Percentiles rank a stretch among this genome's conserved stretches.
These are phyloP conservation scores for Oscheius onirici DNA, from an alignment of 2,888 invertebrate species.

Conservation along the genomic window DNA sequence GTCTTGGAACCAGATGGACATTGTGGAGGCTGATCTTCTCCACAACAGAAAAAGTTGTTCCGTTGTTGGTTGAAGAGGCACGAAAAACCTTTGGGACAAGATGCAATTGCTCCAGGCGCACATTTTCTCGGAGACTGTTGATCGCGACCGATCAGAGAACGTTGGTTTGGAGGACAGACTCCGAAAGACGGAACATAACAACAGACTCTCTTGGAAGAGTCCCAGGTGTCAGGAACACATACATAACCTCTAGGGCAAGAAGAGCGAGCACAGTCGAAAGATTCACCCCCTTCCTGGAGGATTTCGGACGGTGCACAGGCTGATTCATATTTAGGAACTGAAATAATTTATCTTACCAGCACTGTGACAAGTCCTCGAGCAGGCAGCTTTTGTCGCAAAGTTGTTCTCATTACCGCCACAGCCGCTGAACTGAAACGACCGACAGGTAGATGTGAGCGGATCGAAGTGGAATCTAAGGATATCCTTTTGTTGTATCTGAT, in stretches of 20 bases:
- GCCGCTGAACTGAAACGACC: conserved; percentile 44
- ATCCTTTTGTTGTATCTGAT: neutral
- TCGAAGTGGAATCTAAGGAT: conserved; percentile 56
- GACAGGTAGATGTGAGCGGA: conserved; percentile 43
- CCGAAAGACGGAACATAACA: conserved; percentile 60
- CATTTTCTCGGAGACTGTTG: conserved; percentile 60
- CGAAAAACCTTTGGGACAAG: conserved; percentile 58
- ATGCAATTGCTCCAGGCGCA: conserved; percentile 39
- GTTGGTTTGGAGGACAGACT: conserved; percentile 59
- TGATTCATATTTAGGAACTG: conserved; percentile 31
- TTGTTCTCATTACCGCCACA: conserved; percentile 52
- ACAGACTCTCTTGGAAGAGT: conserved; percentile 54
- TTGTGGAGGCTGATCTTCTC: conserved; percentile 40
- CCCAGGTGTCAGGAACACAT: conserved; percentile 55
- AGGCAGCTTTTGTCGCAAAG: conserved; percentile 55
- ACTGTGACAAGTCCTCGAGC: conserved; percentile 61
- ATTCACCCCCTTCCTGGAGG: conserved; percentile 53
- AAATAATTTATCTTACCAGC: conserved; percentile 56
- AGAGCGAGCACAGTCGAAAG: conserved; percentile 59
- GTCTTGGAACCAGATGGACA: conserved; percentile 44
- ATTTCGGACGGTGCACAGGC: conserved; percentile 64
- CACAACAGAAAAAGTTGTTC: conserved; percentile 62
- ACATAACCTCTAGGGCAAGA: conserved; percentile 57
- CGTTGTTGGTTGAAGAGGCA: conserved; percentile 57
- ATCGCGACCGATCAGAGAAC: conserved; percentile 54